phyloP scores from a whole-genome alignment of 92 coral and sea anemone species.

The Epizoanthus rinbou region DNA sequence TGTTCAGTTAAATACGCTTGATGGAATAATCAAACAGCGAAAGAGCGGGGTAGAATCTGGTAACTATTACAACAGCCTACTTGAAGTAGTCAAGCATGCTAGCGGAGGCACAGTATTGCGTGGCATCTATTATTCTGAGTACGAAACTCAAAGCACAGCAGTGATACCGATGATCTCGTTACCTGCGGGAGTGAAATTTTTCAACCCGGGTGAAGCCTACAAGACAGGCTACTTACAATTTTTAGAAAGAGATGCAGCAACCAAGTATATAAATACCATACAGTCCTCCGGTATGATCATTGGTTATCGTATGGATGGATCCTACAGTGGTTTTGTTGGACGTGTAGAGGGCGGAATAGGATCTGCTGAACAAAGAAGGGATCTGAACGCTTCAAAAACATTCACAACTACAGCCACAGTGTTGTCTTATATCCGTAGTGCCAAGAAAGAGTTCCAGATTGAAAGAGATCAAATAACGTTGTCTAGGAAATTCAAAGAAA shows the following conservation, averaged over 20 bases:
- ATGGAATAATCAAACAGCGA: constrained; percentile 25
- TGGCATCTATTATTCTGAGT: constrained; percentile 52
- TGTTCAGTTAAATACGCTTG: constrained; percentile 25
- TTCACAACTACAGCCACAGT: constrained; percentile 38
- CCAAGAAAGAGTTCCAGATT: constrained; percentile 40
- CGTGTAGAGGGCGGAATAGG: constrained; percentile 31
- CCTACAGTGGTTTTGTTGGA: constrained; percentile 39
- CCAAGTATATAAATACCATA: constrained; percentile 37
- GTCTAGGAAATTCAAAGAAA: constrained; percentile 32
- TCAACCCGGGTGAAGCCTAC: constrained; percentile 49
- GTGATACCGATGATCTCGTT: constrained; percentile 23
- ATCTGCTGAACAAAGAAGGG: neutral
- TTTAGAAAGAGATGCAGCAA: constrained; percentile 14
- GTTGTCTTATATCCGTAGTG: constrained; percentile 43
- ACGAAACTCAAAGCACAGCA: constrained; percentile 34
- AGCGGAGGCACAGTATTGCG: constrained; percentile 49
- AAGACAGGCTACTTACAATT: constrained; percentile 46
- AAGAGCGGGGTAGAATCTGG: constrained; percentile 35
- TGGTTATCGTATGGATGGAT: constrained; percentile 43
- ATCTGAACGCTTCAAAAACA: neutral
- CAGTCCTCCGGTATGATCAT: constrained; percentile 41
- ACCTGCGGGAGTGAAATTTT: constrained; percentile 35
- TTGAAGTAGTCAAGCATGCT: constrained; percentile 49
- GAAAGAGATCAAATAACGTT: constrained; percentile 32
- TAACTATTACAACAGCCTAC: constrained; percentile 35